Base-by-base conservation (phyloP, 2,113 vertebrate species). In the Tachuris rubrigastra region DNA sequence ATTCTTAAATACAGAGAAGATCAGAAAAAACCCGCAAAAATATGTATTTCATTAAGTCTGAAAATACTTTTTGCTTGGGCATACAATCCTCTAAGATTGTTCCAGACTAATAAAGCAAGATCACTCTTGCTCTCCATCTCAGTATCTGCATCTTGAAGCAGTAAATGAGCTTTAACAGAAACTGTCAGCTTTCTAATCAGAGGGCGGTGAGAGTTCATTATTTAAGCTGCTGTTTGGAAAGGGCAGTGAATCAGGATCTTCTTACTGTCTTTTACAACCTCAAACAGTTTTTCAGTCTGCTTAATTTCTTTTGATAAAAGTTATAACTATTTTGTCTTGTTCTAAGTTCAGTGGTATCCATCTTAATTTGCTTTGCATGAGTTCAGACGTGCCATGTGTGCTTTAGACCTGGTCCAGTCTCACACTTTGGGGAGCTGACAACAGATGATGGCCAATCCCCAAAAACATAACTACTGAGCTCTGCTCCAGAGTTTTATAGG, bases 361-460 rank as follows among this genome's bases (percentile, higher is more conserved):
- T 42, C 17, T 46, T 53, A 46, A 41, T 35, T 62, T 50, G 12
- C 27, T 35, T 60, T 28, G 60, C 39, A 50, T 74, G 19, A 77
- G 12, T 10, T 85, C 39, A 81, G 44, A 50, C 3, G 12, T 41
- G 16, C 2, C 8, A 24, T 5, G 2, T 35, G 10, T 50, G 44
- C 11, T 65, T 50, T 56, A 74, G 23, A n/a, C 2, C 3, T 9
- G 2, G 44, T 49, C 19, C 4, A 74, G 0, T n/a, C 17, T 60
- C 33, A 28, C 20, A n/a, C 21, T 49, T 12, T 12, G 3, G 2
- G n/a, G 31, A 67, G 7, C 9, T 14, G 69, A 35, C 37, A 46
- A 37, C 4, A 30, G 12, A 47, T n/a, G 19, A 56, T 22, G 17
- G 5, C 6, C 8, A 46, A 8, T 47, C 2, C 6, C 3, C 4